Percentiles rank a stretch among this genome's conserved stretches.
phyloP scores from a whole-genome alignment of 30 jellyfish, hydroid and myxozoan genomes.

The Cassiopea xamachana region DNA sequence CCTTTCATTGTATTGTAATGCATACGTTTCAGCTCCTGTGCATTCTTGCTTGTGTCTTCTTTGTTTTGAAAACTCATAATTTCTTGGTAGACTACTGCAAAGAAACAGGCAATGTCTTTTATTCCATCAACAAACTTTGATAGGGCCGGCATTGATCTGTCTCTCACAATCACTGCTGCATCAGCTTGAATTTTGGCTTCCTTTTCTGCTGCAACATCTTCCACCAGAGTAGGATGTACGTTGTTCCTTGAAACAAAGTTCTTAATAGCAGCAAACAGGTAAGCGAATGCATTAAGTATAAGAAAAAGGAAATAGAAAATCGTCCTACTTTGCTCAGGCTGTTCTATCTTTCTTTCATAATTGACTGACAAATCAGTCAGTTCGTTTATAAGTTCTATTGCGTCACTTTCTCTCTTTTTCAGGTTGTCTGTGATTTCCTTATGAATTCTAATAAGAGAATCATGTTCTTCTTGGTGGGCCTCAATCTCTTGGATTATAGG shows the following conservation, averaged over 20 bases:
- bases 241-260: background rate
- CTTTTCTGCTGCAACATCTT: background rate
- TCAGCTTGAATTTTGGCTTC: background rate
- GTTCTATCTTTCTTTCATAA: too few species aligned
- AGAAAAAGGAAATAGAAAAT: too few species aligned
- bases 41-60: constrained; percentile 4
- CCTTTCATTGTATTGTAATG: constrained; percentile 35
- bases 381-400: background rate
- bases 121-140: constrained; percentile 16
- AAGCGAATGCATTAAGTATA: too few species aligned
- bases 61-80: background rate
- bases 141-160: constrained; percentile 30
- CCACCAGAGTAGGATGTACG: constrained; percentile 1
- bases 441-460: constrained; percentile 38
- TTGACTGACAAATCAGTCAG: too few species aligned
- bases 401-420: constrained; percentile 46
- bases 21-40: background rate
- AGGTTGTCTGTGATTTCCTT: constrained; percentile 18
- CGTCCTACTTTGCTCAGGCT: too few species aligned
- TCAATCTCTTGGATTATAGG: constrained; percentile 28
- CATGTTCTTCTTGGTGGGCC: constrained; percentile 39
- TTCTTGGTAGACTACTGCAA: constrained; percentile 12
- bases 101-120: constrained; percentile 32
- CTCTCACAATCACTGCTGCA: background rate
- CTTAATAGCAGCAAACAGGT: background rate